Evolutionary conservation across 2,888 invertebrate genomes (phyloP), one percentile per base, ranked within the genome.

Genomic region (Dascillus cervinus): DNA sequence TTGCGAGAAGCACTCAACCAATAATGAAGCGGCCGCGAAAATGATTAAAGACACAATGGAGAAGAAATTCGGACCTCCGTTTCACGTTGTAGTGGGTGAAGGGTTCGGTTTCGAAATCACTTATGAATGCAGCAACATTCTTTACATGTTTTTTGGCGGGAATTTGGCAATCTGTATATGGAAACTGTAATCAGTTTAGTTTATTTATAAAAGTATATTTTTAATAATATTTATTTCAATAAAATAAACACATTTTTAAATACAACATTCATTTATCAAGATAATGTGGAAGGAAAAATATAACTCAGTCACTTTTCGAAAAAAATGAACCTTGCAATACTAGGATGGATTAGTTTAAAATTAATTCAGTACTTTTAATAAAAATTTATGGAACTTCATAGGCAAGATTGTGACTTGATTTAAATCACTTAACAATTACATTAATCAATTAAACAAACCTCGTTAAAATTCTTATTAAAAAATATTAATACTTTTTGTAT

Each of bases 61-160:
- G 66, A 92, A 91, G 66, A 91, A 90, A 62, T 94, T 90, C 64
- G 95, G 95, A 2, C 82, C 89, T 0, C 83, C 90, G 36, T 95
- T 94, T 79, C 90, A 92, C 65, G 89, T 85, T n/a, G 84, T 95
- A 1, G 85, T 96, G 3, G 96, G 96, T 3, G 95, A 96, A 71
- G 90, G 88, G 36, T 95, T 82, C 66, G 94, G 92, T 24, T 91
- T 91, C 65, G 90, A 91, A 63, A 77, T 94, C 38, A 88, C 90
- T 2, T 89, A 91, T 61, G 91, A 95, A 68, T 82, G 85, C 37
- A 86, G 85, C 58, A 83, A 83, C 47, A 74, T 91, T 39, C 71
- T 91, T 41, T 88, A 90, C 63, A 75, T 92, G 73, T 92, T 82
- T 66, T 91, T 91, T 57, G 92, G 84, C 37, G 94, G 94, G 29